Base-by-base conservation (phyloP, 2,797 vertebrate genomes). In the Corythornis leucogaster region DNA sequence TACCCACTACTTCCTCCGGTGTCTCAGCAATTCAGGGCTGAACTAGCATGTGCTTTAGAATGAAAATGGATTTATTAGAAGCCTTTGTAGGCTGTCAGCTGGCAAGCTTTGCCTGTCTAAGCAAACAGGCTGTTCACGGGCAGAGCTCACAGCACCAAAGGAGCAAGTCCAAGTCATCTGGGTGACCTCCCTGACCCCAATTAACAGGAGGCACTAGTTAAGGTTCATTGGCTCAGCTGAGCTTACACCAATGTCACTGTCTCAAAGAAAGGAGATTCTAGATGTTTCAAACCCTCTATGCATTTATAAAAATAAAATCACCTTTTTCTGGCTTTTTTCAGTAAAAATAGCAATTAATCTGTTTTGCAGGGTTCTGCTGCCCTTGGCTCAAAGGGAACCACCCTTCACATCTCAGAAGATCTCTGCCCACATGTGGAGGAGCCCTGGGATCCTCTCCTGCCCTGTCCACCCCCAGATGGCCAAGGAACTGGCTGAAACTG, bases 201-300 rank as follows among this genome's bases (percentile, higher is more conserved):
- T 83, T 92, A 87, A 85, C 48, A 89, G 68, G 63, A 54, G 69
- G 63, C 26, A 35, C 11, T 10, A 26, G 5, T 51, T 30, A 33
- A 84, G 84, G 43, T 55, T 63, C 30, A 45, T 8, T 59, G 54
- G 53, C 54, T 89, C 2, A 1, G 40, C 85, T 61, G 69, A 92
- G 33, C n/a, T 92, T 61, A 45, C 6, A 3, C 46, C 69, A 64
- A 51, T 14, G 63, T 5, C 15, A 24, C 24, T 1, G 0, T 38
- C 17, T 54, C 68, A 79, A 76, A 93, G 63, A 88, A 89, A 67
- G 45, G 50, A 61, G 50, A 51, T 70, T 83, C 58, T 73, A 89
- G 42, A 61, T 18, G 12, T 61, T 91, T 57, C 35, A 15, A 19
- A 31, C 66, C 61, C 78, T 67, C 57, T 73, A 11, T 25, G 15